These are phyloP conservation scores for Myathropa florea DNA, from an alignment of 2,888 invertebrate genomes.

Conservation along the genomic window DNA sequence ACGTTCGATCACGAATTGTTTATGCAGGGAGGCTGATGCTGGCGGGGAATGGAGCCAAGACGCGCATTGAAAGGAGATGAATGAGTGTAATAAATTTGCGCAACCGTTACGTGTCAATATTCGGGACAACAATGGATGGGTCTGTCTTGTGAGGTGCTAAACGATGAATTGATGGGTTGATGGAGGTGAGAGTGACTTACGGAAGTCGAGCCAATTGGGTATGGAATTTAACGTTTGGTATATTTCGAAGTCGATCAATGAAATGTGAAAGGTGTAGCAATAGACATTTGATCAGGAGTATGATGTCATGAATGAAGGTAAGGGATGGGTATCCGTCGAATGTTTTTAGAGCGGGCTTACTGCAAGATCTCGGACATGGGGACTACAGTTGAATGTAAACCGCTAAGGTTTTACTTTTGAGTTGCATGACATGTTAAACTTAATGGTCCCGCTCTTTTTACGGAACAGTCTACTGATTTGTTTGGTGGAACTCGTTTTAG, in stretches of 20 bases:
- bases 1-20: background rate
- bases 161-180: background rate
- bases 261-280: no score
- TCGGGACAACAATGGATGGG: background rate
- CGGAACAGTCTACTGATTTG: no score
- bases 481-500: no score
- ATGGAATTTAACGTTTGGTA: background rate
- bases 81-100: conserved; percentile 10
- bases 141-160: background rate
- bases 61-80: background rate
- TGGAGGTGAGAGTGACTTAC: background rate
- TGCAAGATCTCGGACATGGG: no score
- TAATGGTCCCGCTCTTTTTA: no score
- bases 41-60: background rate
- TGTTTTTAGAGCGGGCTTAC: no score
- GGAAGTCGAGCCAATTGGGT: background rate
- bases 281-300: no score
- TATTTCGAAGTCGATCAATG: background rate
- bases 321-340: no score
- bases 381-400: no score
- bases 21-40: background rate
- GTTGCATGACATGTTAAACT: no score
- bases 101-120: conserved; percentile 6
- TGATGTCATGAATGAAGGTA: no score
- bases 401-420: no score